Conservation (phyloP, 2,113 vertebrate genomes). For the Orycteropus afer region DNA sequence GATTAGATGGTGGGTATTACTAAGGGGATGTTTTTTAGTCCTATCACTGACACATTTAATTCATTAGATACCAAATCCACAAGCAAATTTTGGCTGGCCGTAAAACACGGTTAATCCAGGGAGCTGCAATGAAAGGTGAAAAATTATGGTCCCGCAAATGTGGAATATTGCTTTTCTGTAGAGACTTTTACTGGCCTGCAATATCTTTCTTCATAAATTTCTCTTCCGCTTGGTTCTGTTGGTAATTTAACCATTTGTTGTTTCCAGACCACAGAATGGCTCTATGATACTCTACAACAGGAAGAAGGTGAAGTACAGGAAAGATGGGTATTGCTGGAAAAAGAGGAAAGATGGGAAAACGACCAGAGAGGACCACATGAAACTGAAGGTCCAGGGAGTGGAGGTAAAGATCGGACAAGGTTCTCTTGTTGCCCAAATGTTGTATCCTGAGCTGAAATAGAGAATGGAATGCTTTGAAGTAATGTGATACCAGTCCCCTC, state of each 20-base stretch:
- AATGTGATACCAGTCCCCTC: fast-evolving
- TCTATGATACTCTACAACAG: slow-evolving; percentile 99
- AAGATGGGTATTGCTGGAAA: slow-evolving; percentile 99
- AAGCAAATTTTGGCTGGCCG: slow-evolving; percentile 67
- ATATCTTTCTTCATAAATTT: slow-evolving; percentile 47
- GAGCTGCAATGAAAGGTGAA: slow-evolving; percentile 70
- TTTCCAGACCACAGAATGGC: slow-evolving; percentile 98
- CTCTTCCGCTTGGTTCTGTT: slow-evolving; percentile 40
- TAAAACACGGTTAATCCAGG: slow-evolving; percentile 74
- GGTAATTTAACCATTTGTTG: slow-evolving; percentile 80
- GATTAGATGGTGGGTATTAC: slow-evolving; percentile 58
- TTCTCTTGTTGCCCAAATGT: background rate
- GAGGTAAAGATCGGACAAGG: slow-evolving; percentile 90
- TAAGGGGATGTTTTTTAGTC: slow-evolving; percentile 71
- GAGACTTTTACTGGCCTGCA: slow-evolving; percentile 35
- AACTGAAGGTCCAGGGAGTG: slow-evolving; percentile 99
- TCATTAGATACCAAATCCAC: slow-evolving; percentile 75
- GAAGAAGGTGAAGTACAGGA: slow-evolving; percentile 99
- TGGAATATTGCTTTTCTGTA: slow-evolving; percentile 69
- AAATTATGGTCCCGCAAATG: slow-evolving; percentile 16
- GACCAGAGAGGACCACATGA: slow-evolving; percentile 99
- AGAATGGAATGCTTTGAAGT: background rate
- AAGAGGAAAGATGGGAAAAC: slow-evolving; percentile 99
- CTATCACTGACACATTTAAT: slow-evolving; percentile 72
- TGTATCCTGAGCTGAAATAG: fast-evolving